These are phyloP conservation scores for Diarsia dahlii DNA, from an alignment of 2,888 invertebrate species.

Conservation along the genomic window DNA sequence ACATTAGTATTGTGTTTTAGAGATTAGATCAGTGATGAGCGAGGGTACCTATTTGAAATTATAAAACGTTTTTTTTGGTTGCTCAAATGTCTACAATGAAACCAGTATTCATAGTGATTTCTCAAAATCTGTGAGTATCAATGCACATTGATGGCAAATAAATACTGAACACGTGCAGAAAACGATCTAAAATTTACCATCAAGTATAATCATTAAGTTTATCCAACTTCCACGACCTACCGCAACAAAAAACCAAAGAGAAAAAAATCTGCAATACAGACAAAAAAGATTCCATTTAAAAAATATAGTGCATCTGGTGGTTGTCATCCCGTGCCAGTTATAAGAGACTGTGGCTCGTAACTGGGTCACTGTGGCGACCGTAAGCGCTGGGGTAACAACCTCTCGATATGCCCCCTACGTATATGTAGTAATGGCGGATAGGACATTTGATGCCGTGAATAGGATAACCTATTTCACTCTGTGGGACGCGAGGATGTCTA, in stretches of 20 bases:
- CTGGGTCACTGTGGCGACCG: constrained; percentile 59
- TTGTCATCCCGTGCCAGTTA: constrained; percentile 58
- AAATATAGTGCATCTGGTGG: constrained; percentile 60
- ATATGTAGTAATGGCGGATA: constrained; percentile 50
- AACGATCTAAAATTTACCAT: neutral
- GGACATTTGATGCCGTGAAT: constrained; percentile 47
- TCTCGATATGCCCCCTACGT: constrained; percentile 52
- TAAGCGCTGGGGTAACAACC: constrained; percentile 61
- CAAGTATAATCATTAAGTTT: neutral
- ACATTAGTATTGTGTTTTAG: constrained; percentile 51
- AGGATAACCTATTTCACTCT: constrained; percentile 56
- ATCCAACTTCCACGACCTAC: neutral
- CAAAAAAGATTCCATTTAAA: constrained; percentile 31
- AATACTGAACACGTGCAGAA: neutral
- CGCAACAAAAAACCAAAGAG: constrained; percentile 20
- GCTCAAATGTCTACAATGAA: neutral
- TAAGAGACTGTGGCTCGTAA: constrained; percentile 50
- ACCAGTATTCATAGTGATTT: neutral
- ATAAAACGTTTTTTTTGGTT: neutral
- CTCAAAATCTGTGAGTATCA: neutral
- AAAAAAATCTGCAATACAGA: neutral
- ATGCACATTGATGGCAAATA: no score
- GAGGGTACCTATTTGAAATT: neutral
- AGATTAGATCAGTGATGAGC: constrained; percentile 30
- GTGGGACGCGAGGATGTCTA: constrained; percentile 18